Evolutionary conservation across 2,113 vertebrate species (phyloP), one percentile per base, ranked within the genome.

Genomic region (Clinocottus analis): DNA sequence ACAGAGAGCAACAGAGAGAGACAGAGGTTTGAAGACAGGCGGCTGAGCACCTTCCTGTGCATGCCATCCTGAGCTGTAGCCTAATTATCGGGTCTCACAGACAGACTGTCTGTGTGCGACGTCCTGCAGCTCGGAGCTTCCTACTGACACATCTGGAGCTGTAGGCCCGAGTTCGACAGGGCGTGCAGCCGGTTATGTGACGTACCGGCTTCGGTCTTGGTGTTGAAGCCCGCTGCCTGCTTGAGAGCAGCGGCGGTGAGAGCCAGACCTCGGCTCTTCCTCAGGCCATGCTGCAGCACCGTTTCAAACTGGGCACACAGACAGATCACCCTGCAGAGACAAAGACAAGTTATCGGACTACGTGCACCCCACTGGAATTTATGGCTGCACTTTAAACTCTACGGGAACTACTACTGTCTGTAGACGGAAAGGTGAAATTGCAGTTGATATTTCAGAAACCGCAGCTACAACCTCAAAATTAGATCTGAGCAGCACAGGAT

Each of bases 241-340:
- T 97, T 99, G 90, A 99, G 95, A 0, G 97, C 98, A 0, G 98
- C 98, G 1, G 98, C 98, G 0, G 98, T 99, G 66, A 99, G 93
- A 0, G 98, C 97, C 69, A 99, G 79, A 2, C 98, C 98, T 29
- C 96, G 91, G 74, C 94, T 98, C 91, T 96, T 98, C 94, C 93
- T 96, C 94, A 99, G 93, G 51, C 98, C 98, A 7, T 99, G 97
- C 93, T 99, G 98, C 72, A 99, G 92, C 79, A 98, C 97, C 0
- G 95, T 95, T 87, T 99, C 98, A 80, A 99, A 97, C 94, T 99
- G 97, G 80, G 98, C 98, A 25, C 98, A 99, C 72, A 99, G 92
- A 83, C 98, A 99, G 75, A 98, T 99, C 47, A 99, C 98, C 90
- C 98, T 99, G 95, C 74, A 83, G 66, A 89, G 90, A 12, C 82